Evolutionary conservation across 2,888 invertebrate genomes (phyloP), one percentile per base, ranked within the genome.

Genomic region (Melieria crassipennis): DNA sequence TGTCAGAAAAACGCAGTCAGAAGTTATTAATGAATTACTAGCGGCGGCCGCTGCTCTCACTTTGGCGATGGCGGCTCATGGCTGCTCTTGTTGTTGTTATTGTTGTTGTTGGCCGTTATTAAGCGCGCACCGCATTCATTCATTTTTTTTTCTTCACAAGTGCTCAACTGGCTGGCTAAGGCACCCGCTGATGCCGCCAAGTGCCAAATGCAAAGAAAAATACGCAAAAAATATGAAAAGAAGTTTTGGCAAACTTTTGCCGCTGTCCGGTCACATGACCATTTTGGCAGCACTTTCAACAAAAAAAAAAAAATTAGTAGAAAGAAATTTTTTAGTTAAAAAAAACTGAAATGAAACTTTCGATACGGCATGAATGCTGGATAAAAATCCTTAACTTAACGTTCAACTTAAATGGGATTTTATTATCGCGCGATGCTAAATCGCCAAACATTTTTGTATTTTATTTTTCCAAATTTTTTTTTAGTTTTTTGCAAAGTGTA

Each of bases 331-430:
- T 50, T 50, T 50, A 50, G 50, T 10, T 50, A 50, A 50, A 11
- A 10, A 50, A 50, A 2, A 50, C 50, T 10, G 9, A 50, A 50
- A 9, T 50, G 10, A 11, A 50, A 10, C 11, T 50, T 50, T 50
- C 11, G 9, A 10, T 50, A 11, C 50, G 9, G 30, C 30, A 30
- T 30, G 30, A 30, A 30, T 30, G 30, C 30, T 5, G 13, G 13
- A 52, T 52, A 52, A 52, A 7, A 69, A 42, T 67, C 47, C 30
- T 78, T 76, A 79, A 80, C 79, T 80, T 80, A 80, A 79, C 80
- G 81, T 75, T 80, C 78, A 80, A 80, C 80, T 80, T 80, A 80
- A 80, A 80, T 80, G 81, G 79, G 80, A 80, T 80, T 80, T 80
- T 80, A 81, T 81, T 80, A 80, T 80, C 80, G 80, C 60, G 73